These are phyloP conservation scores for Phoxinus phoxinus DNA, from an alignment of 2,113 vertebrate genomes.

Conservation along the genomic window DNA sequence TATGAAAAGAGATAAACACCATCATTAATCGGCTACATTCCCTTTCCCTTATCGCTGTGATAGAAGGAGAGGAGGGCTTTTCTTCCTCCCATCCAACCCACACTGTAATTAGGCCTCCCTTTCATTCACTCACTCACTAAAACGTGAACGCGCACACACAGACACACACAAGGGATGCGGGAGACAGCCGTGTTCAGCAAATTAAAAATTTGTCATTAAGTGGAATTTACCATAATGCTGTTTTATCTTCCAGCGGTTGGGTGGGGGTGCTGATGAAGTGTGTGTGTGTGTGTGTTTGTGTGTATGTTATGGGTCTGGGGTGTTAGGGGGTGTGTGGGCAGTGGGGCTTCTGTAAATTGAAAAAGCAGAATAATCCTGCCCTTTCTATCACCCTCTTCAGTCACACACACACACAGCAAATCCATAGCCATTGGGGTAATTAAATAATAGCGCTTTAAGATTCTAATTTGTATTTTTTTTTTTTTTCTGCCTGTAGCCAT, in stretches of 20 bases:
- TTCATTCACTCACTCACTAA: conserved; percentile 44
- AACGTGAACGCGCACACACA: conserved; percentile 60
- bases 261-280: conserved; percentile 60
- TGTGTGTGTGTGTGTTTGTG: conserved; percentile 49
- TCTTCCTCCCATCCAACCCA: conserved; percentile 85
- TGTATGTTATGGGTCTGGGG: conserved; percentile 50
- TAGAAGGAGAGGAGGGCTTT: conserved; percentile 51
- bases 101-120: conserved; percentile 98
- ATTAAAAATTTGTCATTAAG: conserved; percentile 99
- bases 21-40: conserved; percentile 92
- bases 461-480: conserved; percentile 95
- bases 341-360: conserved; percentile 55
- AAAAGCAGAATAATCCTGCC: conserved; percentile 61
- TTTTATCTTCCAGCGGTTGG: conserved; percentile 98
- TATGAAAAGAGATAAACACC: conserved; percentile 86
- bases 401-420: conserved; percentile 71
- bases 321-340: conserved; percentile 55
- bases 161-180: conserved; percentile 59
- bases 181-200: conserved; percentile 94
- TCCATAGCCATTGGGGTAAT: conserved; percentile 97
- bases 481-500: conserved; percentile 76
- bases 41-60: conserved; percentile 82
- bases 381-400: conserved; percentile 55
- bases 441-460: conserved; percentile 99
- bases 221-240: conserved; percentile 99